Conservation (phyloP, 2,888 invertebrate genomes). For the Zygothrica quintamaculata region DNA sequence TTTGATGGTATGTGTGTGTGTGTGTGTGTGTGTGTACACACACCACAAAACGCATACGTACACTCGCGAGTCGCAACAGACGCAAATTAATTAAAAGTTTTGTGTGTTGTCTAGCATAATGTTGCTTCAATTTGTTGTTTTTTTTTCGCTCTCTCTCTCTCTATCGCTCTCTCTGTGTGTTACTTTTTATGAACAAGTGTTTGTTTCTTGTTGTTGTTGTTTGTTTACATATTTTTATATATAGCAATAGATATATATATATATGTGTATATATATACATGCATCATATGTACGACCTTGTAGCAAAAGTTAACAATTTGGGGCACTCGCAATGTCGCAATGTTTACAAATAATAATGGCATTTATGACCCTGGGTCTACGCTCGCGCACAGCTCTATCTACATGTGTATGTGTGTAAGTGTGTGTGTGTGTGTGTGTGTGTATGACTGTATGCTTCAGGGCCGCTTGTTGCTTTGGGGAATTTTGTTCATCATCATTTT, state of each 20-base stretch:
- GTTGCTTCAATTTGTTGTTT: constrained; percentile 41
- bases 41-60: constrained; percentile 25
- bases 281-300: constrained; percentile 63
- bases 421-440: constrained; percentile 13
- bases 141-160: no score
- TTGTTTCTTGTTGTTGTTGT: constrained; percentile 21
- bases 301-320: constrained; percentile 73
- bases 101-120: constrained; percentile 59
- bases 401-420: constrained; percentile 25
- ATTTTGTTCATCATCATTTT: constrained; percentile 60
- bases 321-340: constrained; percentile 70
- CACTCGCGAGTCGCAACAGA: constrained; percentile 52
- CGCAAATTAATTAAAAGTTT: constrained; percentile 76
- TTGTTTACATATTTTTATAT: constrained; percentile 4
- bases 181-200: constrained; percentile 25
- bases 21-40: constrained; percentile 12
- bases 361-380: constrained; percentile 74
- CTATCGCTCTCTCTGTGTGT: no score
- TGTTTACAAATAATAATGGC: constrained; percentile 79
- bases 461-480: constrained; percentile 54
- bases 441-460: constrained; percentile 50
- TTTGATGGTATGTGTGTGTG: constrained; percentile 43
- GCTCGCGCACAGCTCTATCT: constrained; percentile 28
- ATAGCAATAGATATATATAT: constrained; percentile 13
- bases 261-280: constrained; percentile 24